Percentiles rank a stretch among this genome's conserved stretches.
Conservation (phyloP, 2,888 invertebrate species). For the Leptopterna dolabrata region DNA sequence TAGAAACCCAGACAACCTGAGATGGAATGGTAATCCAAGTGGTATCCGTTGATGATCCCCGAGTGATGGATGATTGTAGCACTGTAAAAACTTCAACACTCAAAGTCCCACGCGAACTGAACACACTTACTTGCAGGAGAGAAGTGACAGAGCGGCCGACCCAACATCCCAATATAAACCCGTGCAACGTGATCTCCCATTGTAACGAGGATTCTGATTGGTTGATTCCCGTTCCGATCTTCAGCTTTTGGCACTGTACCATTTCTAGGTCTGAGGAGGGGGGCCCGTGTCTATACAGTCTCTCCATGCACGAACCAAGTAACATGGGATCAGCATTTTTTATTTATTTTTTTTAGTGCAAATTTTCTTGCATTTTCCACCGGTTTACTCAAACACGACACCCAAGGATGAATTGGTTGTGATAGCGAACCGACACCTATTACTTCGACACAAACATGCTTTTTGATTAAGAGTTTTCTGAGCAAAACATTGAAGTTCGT, state of each 20-base stretch:
- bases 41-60: slow-evolving; percentile 33
- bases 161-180: slow-evolving; percentile 80
- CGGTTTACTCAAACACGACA: background rate
- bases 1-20: slow-evolving; percentile 53
- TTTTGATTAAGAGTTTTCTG: background rate
- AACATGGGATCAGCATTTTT: background rate
- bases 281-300: slow-evolving; percentile 22
- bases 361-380: background rate
- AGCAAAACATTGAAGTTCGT: background rate
- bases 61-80: slow-evolving; percentile 37
- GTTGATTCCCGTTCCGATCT: slow-evolving; percentile 63
- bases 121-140: slow-evolving; percentile 94
- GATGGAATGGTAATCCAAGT: slow-evolving; percentile 53
- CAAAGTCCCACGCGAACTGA: slow-evolving; percentile 61
- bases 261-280: slow-evolving; percentile 50
- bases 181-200: slow-evolving; percentile 80
- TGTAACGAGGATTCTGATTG: slow-evolving; percentile 69
- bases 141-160: slow-evolving; percentile 89
- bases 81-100: slow-evolving; percentile 45
- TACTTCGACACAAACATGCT: background rate
- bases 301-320: slow-evolving; percentile 1
- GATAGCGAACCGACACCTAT: background rate
- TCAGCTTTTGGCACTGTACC: slow-evolving; percentile 62
- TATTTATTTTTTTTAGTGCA: background rate
- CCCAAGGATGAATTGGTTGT: background rate